A percentile compares a stretch with the other conserved stretches of the same genome.
Evolutionary conservation across 2,797 vertebrate species (phyloP).

Genomic region (Onychomys leucogaster): DNA sequence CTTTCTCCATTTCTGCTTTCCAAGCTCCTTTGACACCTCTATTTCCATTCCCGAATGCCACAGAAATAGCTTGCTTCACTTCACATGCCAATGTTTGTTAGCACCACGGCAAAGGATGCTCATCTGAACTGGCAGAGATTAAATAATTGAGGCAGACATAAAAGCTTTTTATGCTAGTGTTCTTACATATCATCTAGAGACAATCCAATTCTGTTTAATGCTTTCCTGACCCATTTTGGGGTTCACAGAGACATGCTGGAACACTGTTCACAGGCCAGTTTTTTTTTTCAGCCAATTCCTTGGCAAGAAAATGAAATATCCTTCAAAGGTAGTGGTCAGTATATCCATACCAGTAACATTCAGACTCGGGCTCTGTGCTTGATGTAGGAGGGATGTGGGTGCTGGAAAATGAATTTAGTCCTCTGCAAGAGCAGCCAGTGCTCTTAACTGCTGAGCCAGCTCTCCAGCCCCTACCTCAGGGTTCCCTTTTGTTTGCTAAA

Average conservation of each 20-base stretch:
- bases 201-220: slow-evolving; percentile 30
- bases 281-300: neutral
- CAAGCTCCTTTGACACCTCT: neutral
- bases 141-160: slow-evolving; percentile 70
- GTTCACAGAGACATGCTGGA: neutral
- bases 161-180: slow-evolving; percentile 52
- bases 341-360: neutral
- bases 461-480: neutral
- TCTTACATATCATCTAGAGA: slow-evolving; percentile 40
- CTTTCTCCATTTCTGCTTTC: neutral
- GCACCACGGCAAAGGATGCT: neutral
- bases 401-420: neutral
- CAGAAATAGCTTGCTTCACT: slow-evolving; percentile 31
- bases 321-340: neutral
- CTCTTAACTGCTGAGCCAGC: neutral
- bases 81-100: slow-evolving; percentile 63
- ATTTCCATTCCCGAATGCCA: slow-evolving; percentile 52
- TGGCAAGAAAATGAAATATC: slow-evolving; percentile 29
- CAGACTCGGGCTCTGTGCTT: neutral
- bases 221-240: neutral
- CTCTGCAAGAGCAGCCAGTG: neutral
- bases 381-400: neutral
- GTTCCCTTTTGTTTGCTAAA: neutral
- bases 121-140: slow-evolving; percentile 56
- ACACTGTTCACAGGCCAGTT: neutral